Base-by-base conservation (phyloP, 2,797 vertebrate genomes). In the Remorina albescens region DNA sequence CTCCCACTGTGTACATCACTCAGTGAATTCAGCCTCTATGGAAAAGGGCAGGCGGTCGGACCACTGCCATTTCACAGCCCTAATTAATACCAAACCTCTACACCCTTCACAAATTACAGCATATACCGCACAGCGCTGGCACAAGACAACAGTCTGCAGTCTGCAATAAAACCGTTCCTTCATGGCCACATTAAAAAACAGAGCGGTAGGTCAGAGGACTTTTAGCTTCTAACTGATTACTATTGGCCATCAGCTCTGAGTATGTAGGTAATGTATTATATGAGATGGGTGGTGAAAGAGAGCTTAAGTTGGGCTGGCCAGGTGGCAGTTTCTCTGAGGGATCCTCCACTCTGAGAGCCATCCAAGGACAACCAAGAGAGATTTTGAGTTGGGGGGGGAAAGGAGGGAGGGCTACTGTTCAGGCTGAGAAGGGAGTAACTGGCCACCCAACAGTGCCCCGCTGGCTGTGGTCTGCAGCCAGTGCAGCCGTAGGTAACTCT, bases 41-140 rank as follows among this genome's bases (percentile, higher is more conserved):
- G 90, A 91, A 92, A 92, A 80, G 69, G 83, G 87, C 83, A 79
- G 88, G 89, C 86, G 78, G 81, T 88, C 76, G 86, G 87, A 89
- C 88, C 58, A 41, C 90, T 87, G 86, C 90, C 83, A 70, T 85
- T 87, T 90, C 85, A 86, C 77, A 81, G 81, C 70, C 80, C 83
- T 93, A 94, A 94, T 94, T 93, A 93, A 94, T 93, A 94, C 91
- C 91, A 91, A 92, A 93, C 91, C 88, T 91, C 87, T 84, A 80
- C 82, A 83, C 82, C 83, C 82, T 84, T 93, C 78, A 77, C 90
- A 92, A 92, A 93, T 91, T 91, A 94, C 81, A 91, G 82, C 76
- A 25, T 89, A 37, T 78, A 90, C 91, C 92, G 80, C 90, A 90
- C 82, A 58, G 62, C 62, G 80, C 59, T 92, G 88, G 89, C 90